Evolutionary conservation across 2,113 vertebrate species (phyloP).

Genomic region (Ceratotherium simum): DNA sequence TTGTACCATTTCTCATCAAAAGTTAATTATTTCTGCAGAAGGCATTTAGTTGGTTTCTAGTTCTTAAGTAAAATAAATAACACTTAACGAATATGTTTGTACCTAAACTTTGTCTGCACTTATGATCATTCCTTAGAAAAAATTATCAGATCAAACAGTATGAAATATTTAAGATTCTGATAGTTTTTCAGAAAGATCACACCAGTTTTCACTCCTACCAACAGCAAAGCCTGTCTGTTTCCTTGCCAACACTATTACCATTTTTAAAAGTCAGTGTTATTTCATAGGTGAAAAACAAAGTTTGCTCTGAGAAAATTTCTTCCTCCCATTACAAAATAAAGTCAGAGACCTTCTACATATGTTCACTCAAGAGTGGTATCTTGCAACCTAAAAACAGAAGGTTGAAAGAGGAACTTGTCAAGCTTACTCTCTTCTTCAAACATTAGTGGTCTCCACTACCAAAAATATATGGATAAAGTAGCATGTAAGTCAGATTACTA

Average conservation of each 20-base stretch:
- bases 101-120: conserved; percentile 9
- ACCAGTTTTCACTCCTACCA: not conserved
- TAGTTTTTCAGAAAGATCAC: conserved; percentile 24
- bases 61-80: conserved; percentile 59
- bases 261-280: not conserved
- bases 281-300: not conserved
- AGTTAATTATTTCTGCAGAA: conserved; percentile 23
- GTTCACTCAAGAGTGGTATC: not conserved
- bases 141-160: not conserved
- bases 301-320: not conserved
- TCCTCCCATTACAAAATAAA: conserved; percentile 29
- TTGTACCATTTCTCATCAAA: conserved; percentile 24
- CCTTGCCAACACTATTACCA: not conserved
- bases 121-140: conserved; percentile 47
- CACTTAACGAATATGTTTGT: not conserved
- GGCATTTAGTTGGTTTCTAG: conserved; percentile 55
- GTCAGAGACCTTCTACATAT: not conserved
- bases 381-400: conserved; percentile 8
- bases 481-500: conserved; percentile 12
- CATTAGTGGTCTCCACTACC: not conserved
- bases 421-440: not conserved
- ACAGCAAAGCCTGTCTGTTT: not conserved
- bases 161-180: conserved; percentile 48
- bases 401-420: not conserved
- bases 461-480: not conserved